Conservation (phyloP, 2,797 vertebrate genomes). For the Arctocebus calabarensis region DNA sequence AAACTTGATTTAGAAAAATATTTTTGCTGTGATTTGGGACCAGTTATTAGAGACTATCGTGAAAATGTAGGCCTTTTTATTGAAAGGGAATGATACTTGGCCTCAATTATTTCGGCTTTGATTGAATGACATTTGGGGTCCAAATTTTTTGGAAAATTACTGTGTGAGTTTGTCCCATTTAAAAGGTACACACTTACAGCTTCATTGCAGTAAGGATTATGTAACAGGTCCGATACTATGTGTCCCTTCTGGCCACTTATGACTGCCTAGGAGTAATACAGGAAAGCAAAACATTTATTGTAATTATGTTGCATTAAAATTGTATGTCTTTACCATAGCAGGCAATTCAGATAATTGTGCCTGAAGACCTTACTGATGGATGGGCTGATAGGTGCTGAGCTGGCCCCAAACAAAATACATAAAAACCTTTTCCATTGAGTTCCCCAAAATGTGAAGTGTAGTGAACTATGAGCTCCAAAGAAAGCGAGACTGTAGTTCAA, state of each 20-base stretch:
- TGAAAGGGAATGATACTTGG: slow-evolving; percentile 49
- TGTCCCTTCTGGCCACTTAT: slow-evolving; percentile 23
- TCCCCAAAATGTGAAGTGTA: not conserved
- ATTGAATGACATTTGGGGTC: slow-evolving; percentile 32
- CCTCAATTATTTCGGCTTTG: slow-evolving; percentile 53
- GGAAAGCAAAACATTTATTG: slow-evolving; percentile 7
- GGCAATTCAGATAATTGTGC: not conserved
- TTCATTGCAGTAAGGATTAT: not conserved
- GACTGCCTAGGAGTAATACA: slow-evolving; percentile 20
- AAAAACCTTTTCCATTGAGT: not conserved
- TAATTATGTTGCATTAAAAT: slow-evolving; percentile 39
- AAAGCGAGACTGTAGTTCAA: not conserved
- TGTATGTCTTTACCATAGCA: not conserved
- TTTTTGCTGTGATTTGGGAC: slow-evolving; percentile 17
- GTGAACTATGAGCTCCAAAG: not conserved
- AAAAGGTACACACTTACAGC: slow-evolving; percentile 21
- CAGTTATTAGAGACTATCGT: slow-evolving; percentile 16
- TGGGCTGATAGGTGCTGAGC: not conserved
- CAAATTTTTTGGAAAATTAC: slow-evolving; percentile 31
- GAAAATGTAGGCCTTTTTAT: slow-evolving; percentile 42
- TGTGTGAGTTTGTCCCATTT: not conserved
- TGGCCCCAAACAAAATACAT: not conserved
- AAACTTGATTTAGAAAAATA: slow-evolving; percentile 66
- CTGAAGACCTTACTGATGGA: not conserved
- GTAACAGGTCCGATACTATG: slow-evolving; percentile 34